A percentile compares a stretch with the other conserved stretches of the same genome.
These are phyloP conservation scores for Diploptera punctata DNA, from an alignment of 2,888 invertebrate species.

Conservation along the genomic window DNA sequence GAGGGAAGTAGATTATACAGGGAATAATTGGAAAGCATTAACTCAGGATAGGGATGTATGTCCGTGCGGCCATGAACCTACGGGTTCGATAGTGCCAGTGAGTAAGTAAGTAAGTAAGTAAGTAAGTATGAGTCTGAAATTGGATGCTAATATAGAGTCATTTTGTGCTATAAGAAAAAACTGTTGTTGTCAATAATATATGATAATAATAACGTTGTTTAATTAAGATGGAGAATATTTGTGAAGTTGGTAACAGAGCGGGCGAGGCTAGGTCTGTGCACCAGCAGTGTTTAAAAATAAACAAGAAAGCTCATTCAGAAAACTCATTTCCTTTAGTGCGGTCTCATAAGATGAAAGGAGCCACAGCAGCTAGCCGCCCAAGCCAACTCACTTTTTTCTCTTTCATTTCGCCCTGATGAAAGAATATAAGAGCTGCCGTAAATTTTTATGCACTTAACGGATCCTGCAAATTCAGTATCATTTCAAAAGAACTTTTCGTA, in stretches of 20 bases:
- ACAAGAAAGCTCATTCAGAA: conserved; percentile 29
- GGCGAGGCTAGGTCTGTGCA: background rate
- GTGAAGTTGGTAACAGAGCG: background rate
- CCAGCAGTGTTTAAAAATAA: conserved; percentile 20
- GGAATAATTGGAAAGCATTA: too few relatives aligned
- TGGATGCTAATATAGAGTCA: too few relatives aligned
- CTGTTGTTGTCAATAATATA: too few relatives aligned
- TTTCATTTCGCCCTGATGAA: background rate
- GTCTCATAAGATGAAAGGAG: conserved; percentile 11
- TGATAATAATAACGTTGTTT: background rate
- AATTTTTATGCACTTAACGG: conserved; percentile 5
- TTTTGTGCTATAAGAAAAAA: too few relatives aligned
- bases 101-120: too few relatives aligned
- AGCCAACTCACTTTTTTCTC: background rate
- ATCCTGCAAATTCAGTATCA: conserved; percentile 12
- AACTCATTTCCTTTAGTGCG: conserved; percentile 17
- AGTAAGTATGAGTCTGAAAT: too few relatives aligned
- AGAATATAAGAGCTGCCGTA: conserved; percentile 14
- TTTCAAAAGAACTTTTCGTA: too few relatives aligned
- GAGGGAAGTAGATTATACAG: too few relatives aligned
- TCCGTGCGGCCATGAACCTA: too few relatives aligned
- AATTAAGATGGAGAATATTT: background rate
- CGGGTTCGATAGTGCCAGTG: too few relatives aligned
- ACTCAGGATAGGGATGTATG: too few relatives aligned
- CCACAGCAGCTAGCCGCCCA: too few relatives aligned